A percentile compares a stretch with the other conserved stretches of the same genome.
Conservation (phyloP, 2,888 invertebrate species). For the Nymphalis urticae region DNA sequence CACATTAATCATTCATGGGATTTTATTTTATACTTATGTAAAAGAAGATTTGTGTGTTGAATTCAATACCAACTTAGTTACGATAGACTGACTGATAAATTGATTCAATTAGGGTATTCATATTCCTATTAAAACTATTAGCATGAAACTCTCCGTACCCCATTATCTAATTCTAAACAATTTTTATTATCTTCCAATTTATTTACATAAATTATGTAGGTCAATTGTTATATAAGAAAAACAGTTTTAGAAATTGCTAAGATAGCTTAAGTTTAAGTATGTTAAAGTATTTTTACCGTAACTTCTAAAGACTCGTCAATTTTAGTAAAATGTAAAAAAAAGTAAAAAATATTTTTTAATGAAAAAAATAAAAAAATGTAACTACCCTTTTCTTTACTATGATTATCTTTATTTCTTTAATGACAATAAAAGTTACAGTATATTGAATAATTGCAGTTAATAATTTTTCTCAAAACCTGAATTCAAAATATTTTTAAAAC, state of each 20-base stretch:
- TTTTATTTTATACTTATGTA: too few species aligned
- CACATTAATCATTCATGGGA: too few species aligned
- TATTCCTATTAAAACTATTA: background rate
- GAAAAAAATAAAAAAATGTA: background rate
- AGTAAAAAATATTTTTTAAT: background rate
- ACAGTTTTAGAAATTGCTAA: too few species aligned
- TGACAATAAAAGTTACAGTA: background rate
- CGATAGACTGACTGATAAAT: background rate
- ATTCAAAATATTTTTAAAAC: slow-evolving; percentile 19
- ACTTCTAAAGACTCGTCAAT: background rate
- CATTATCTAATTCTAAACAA: background rate
- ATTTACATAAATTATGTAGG: background rate
- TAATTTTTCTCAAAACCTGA: background rate
- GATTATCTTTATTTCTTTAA: slow-evolving; percentile 18
- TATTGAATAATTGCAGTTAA: too few species aligned
- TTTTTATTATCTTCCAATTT: background rate
- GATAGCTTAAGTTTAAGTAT: background rate
- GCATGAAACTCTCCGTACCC: background rate
- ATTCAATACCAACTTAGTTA: background rate
- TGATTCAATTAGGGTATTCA: background rate
- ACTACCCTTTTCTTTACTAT: slow-evolving; percentile 32
- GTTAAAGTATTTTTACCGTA: background rate
- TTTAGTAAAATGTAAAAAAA: background rate
- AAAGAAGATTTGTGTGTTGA: too few species aligned
- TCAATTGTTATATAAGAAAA: too few species aligned